These are phyloP conservation scores for Pygoscelis adeliae DNA, from an alignment of 2,113 vertebrate species.

Conservation along the genomic window DNA sequence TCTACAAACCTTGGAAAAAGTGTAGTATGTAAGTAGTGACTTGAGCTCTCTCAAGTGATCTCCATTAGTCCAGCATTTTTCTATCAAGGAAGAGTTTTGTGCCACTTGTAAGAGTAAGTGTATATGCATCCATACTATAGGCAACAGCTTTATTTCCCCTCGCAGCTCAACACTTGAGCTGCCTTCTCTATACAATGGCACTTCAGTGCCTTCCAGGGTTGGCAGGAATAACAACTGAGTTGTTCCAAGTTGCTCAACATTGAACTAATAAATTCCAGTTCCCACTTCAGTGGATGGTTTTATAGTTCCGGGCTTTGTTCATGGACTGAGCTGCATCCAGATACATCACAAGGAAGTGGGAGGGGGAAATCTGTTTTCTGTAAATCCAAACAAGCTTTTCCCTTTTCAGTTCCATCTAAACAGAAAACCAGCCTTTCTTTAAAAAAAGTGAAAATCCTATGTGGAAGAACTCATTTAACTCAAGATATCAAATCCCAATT, in stretches of 20 bases:
- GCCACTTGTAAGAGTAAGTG: not conserved
- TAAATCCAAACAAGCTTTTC: not conserved
- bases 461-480: not conserved
- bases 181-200: not conserved
- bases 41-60: not conserved
- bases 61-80: not conserved
- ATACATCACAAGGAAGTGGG: not conserved
- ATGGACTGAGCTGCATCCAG: not conserved
- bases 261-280: not conserved
- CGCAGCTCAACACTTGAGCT: not conserved
- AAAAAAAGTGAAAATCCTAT: not conserved
- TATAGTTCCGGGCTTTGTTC: conserved; percentile 21
- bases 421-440: not conserved
- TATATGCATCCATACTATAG: rapidly evolving
- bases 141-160: not conserved
- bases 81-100: not conserved
- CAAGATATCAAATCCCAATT: not conserved
- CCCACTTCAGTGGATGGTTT: not conserved
- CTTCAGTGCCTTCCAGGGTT: not conserved
- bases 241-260: not conserved
- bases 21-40: not conserved
- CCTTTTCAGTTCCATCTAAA: not conserved
- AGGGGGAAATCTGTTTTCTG: not conserved
- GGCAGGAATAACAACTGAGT: not conserved
- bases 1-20: not conserved